These are phyloP conservation scores for Euspilapteryx auroguttella DNA, from an alignment of 2,888 invertebrate species.

Conservation along the genomic window DNA sequence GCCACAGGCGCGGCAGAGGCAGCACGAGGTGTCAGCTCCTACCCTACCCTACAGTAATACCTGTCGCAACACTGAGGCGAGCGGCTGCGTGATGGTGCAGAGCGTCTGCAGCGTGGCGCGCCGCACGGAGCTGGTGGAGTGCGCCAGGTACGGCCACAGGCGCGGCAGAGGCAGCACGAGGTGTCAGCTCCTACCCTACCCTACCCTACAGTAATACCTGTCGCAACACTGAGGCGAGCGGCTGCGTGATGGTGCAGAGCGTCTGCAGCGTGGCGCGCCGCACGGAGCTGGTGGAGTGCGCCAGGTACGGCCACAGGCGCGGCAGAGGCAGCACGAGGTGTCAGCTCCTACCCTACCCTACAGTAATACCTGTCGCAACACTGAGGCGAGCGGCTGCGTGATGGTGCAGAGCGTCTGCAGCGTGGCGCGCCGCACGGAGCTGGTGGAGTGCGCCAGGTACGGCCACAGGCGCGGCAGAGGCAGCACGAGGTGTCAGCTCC, in stretches of 20 bases:
- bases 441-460: conserved; percentile 86
- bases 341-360: conserved; percentile 11
- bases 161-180: conserved; percentile 78
- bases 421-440: conserved; percentile 81
- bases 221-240: too few relatives aligned
- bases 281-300: too few relatives aligned
- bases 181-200: conserved; percentile 44
- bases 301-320: too few relatives aligned
- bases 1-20: too few relatives aligned
- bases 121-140: conserved; percentile 82
- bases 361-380: too few relatives aligned
- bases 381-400: conserved; percentile 31
- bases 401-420: conserved; percentile 78
- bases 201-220: too few relatives aligned
- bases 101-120: conserved; percentile 82
- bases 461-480: conserved; percentile 92
- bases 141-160: conserved; percentile 91
- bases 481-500: conserved; percentile 62
- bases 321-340: too few relatives aligned
- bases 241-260: too few relatives aligned
- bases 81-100: conserved; percentile 63
- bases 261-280: too few relatives aligned
- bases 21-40: conserved; percentile 8
- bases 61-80: too few relatives aligned
- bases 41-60: conserved; percentile 16